Evolutionary conservation across 2,888 invertebrate species (phyloP), one percentile per base, ranked within the genome.

Genomic region (Mycalesis mineus): DNA sequence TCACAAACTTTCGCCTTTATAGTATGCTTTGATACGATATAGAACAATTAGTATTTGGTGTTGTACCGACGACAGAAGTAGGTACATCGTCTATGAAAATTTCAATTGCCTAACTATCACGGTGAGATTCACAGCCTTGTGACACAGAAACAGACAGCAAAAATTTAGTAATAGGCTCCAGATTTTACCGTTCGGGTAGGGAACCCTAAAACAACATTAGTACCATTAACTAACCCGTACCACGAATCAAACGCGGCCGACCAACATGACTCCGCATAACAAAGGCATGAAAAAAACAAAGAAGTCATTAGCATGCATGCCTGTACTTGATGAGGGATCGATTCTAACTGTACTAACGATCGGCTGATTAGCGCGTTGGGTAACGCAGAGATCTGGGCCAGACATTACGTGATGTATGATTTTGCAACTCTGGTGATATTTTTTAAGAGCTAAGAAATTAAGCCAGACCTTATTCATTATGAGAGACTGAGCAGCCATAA

Each of bases 271-370:
- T 55, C 47, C 51, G 59, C 37, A 42, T 37, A 53, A 60, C 57
- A 57, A 52, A 57, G 41, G 36, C 17, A 48, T 8, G 36, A 49
- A 52, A 41, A 63, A 56, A 60, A 58, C 54, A 57, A 61, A 61
- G 55, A 13, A 47, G 22, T 57, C 47, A 60, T 57, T 55, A 55
- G 57, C 55, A 59, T 60, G 50, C 71, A 63, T 64, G 54, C 57
- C 58, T n/a, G 49, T 48, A 48, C 48, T 22, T 36, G 49, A 49
- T 49, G 49, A 13, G 8, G 22, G 22, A 39, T 39, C 37, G 39
- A 39, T 39, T 37, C 70, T 70, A 68, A 72, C 71, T 62, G 67
- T 62, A 60, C 70, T 68, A 72, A 68, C 63, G 59, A 65, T 65
- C 41, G 47, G 39, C 59, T 55, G 57, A 70, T 72, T 72, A 73